Conservation (phyloP, 2,888 invertebrate genomes). For the Sthenelais limicola region DNA sequence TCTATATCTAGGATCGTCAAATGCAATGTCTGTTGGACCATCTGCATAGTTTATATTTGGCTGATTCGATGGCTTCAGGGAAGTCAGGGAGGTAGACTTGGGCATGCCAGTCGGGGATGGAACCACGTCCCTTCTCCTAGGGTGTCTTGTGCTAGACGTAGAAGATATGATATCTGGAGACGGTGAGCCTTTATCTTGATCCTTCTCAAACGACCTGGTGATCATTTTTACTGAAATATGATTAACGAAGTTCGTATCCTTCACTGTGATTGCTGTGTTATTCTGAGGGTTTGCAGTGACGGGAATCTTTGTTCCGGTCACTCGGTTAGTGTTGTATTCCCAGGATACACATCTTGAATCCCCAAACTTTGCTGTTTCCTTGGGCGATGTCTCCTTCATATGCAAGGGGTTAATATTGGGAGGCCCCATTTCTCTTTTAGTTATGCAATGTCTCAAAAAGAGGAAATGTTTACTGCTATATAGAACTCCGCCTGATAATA, state of each 20-base stretch:
- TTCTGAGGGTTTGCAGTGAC: too few relatives aligned
- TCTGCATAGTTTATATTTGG: too few relatives aligned
- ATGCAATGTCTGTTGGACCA: too few relatives aligned
- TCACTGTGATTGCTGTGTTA: too few relatives aligned
- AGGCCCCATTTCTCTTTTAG: background rate
- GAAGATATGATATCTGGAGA: constrained; percentile 24
- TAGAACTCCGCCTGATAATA: background rate
- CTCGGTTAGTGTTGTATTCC: constrained; percentile 11
- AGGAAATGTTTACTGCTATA: background rate
- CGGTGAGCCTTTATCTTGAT: too few relatives aligned
- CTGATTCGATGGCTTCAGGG: background rate
- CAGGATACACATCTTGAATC: constrained; percentile 11
- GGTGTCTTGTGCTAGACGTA: background rate
- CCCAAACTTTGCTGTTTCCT: background rate
- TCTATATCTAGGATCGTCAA: background rate
- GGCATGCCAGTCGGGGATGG: background rate
- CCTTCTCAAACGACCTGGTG: too few relatives aligned
- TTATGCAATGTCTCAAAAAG: background rate
- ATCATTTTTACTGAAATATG: too few relatives aligned
- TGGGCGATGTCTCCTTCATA: too few relatives aligned
- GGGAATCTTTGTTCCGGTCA: too few relatives aligned
- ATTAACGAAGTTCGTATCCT: too few relatives aligned
- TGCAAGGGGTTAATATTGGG: too few relatives aligned
- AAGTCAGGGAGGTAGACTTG: constrained; percentile 14
- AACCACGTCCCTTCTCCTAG: background rate